A percentile compares a stretch with the other conserved stretches of the same genome.
These are phyloP conservation scores for Goniozus legneri DNA, from an alignment of 1,140 invertebrate species.

Conservation along the genomic window DNA sequence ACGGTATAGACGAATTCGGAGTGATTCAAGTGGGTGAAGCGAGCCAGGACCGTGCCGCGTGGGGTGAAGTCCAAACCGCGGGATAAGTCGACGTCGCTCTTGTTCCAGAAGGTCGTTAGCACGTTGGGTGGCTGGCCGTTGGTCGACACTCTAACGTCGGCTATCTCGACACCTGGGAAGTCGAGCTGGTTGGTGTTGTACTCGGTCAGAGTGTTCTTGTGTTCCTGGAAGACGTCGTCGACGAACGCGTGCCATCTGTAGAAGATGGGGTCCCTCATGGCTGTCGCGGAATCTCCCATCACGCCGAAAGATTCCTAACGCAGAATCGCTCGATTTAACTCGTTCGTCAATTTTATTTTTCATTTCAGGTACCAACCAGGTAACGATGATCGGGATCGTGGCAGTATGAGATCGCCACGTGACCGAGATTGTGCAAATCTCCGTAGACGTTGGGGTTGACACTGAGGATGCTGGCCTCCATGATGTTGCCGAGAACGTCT, in stretches of 20 bases:
- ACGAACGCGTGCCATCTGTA: conserved; percentile 81
- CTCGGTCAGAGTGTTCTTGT: conserved; percentile 66
- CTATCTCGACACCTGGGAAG: conserved; percentile 62
- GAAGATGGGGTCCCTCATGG: conserved; percentile 81
- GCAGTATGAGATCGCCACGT: conserved; percentile 63
- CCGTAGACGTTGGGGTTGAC: conserved; percentile 69
- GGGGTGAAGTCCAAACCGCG: conserved; percentile 75
- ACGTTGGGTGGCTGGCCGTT: conserved; percentile 53
- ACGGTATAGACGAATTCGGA: conserved; percentile 63
- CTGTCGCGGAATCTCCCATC: conserved; percentile 70
- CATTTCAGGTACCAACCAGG: conserved; percentile 51
- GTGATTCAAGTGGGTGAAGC: conserved; percentile 74
- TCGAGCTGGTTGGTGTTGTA: conserved; percentile 63
- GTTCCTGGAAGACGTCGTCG: conserved; percentile 74
- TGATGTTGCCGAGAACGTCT: conserved; percentile 75
- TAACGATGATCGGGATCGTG: conserved; percentile 73
- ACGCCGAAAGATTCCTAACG: conserved; percentile 61
- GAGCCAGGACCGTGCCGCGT: conserved; percentile 65
- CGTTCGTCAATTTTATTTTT: not conserved
- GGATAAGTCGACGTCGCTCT: conserved; percentile 70
- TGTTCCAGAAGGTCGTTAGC: conserved; percentile 69
- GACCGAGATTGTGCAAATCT: conserved; percentile 72
- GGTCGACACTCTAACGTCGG: conserved; percentile 52
- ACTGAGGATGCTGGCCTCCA: conserved; percentile 70
- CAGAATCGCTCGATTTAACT: not conserved